Conservation (phyloP, 1,140 invertebrate species). For the Sycophaga agraensis region DNA sequence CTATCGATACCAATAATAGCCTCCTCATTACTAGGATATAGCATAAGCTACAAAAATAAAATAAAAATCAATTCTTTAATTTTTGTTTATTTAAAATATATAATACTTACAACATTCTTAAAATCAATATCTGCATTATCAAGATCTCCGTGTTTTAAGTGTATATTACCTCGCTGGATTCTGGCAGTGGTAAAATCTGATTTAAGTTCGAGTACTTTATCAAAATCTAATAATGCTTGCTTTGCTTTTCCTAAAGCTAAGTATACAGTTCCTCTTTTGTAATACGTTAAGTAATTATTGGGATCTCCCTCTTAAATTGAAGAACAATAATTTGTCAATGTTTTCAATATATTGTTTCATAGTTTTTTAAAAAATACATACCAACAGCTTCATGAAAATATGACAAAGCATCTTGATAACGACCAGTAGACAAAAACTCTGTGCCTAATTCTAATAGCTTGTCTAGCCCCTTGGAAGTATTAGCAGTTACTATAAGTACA, state of each 20-base stretch:
- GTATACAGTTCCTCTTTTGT: slow-evolving; percentile 93
- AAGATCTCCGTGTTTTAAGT: slow-evolving; percentile 87
- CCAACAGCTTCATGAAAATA: slow-evolving; percentile 98
- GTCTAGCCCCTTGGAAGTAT: slow-evolving; percentile 69
- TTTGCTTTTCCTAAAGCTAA: slow-evolving; percentile 95
- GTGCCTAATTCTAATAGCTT: slow-evolving; percentile 92
- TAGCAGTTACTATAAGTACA: slow-evolving; percentile 15
- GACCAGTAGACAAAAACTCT: slow-evolving; percentile 85
- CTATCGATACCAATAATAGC: slow-evolving; percentile 67
- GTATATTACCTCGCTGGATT: slow-evolving; percentile 82
- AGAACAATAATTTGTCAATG: slow-evolving; percentile 5
- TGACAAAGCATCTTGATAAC: slow-evolving; percentile 92
- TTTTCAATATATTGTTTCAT: neutral
- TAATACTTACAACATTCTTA: slow-evolving; percentile 75
- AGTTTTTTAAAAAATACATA: slow-evolving; percentile 57
- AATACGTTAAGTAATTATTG: slow-evolving; percentile 93
- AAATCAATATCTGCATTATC: slow-evolving; percentile 82
- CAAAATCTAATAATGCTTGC: slow-evolving; percentile 91
- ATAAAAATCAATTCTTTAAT: no score
- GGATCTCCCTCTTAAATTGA: slow-evolving; percentile 86
- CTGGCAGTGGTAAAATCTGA: slow-evolving; percentile 91
- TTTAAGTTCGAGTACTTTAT: slow-evolving; percentile 89
- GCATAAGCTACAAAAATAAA: slow-evolving; percentile 61
- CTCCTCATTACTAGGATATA: slow-evolving; percentile 78
- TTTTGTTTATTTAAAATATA: neutral